Evolutionary conservation across 2,113 vertebrate species (phyloP).

Genomic region (Erythrocebus patas): DNA sequence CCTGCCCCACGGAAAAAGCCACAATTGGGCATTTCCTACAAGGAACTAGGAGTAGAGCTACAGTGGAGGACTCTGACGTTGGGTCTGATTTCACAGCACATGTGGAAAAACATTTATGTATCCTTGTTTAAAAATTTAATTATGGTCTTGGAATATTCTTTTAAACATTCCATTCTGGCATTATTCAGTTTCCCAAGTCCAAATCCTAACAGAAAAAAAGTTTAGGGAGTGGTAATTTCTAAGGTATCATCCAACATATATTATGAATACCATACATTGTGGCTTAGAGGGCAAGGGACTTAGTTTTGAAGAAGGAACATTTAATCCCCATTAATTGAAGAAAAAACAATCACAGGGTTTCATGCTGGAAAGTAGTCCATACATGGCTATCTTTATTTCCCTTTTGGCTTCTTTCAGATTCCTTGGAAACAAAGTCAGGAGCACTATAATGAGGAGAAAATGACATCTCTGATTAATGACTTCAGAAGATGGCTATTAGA

Average conservation of each 20-base stretch:
- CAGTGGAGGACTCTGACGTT: neutral
- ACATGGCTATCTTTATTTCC: neutral
- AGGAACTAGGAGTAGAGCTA: neutral
- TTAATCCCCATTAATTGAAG: neutral
- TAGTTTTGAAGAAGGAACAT: slow-evolving; percentile 45
- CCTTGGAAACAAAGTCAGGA: slow-evolving; percentile 28
- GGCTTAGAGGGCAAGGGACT: slow-evolving; percentile 35
- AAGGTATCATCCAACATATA: slow-evolving; percentile 31
- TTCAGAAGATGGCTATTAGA: neutral
- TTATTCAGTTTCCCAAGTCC: slow-evolving; percentile 41
- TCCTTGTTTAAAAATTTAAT: slow-evolving; percentile 52
- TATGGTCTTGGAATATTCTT: slow-evolving; percentile 50
- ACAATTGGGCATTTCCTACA: neutral
- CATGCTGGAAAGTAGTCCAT: neutral
- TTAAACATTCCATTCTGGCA: slow-evolving; percentile 60
- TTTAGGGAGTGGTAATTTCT: slow-evolving; percentile 34
- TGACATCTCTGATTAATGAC: slow-evolving; percentile 16
- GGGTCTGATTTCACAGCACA: slow-evolving; percentile 26
- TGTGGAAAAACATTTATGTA: slow-evolving; percentile 47
- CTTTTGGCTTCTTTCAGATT: neutral
- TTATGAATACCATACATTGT: slow-evolving; percentile 53
- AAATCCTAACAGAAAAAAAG: slow-evolving; percentile 60
- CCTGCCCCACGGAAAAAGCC: neutral
- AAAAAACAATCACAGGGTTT: slow-evolving; percentile 38
- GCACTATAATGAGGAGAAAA: slow-evolving; percentile 12